Evolutionary conservation across 2,888 invertebrate genomes (phyloP).

Genomic region (Prionchulus punctatus): DNA sequence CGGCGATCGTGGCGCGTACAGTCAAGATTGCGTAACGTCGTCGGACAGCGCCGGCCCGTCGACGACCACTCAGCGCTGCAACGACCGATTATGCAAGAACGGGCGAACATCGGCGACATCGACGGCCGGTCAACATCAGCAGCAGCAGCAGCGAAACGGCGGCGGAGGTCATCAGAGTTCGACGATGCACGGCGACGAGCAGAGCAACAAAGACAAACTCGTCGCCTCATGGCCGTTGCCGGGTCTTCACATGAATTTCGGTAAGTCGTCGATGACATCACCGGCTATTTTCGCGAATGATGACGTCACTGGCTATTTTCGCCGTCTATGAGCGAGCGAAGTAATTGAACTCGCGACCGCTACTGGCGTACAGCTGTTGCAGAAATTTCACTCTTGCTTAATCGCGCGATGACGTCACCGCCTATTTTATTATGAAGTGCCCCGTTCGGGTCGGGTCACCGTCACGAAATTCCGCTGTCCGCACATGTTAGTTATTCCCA

Average conservation of each 20-base stretch:
- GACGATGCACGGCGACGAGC: not conserved
- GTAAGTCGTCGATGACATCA: not conserved
- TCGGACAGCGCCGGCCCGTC: not conserved
- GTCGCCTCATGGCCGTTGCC: slow-evolving; percentile 14
- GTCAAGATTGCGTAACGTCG: slow-evolving; percentile 11
- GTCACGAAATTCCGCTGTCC: too few relatives aligned
- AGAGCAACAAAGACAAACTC: not conserved
- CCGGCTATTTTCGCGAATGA: too few relatives aligned
- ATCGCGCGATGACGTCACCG: too few relatives aligned
- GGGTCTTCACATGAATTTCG: slow-evolving; percentile 13
- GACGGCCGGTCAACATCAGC: not conserved
- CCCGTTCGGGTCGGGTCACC: too few relatives aligned
- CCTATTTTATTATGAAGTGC: too few relatives aligned
- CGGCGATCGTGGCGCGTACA: slow-evolving; percentile 12
- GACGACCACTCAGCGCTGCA: not conserved
- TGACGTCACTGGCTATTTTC: too few relatives aligned
- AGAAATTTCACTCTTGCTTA: too few relatives aligned
- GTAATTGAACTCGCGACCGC: too few relatives aligned
- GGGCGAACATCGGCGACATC: not conserved
- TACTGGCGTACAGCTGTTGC: too few relatives aligned
- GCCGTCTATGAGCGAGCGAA: too few relatives aligned
- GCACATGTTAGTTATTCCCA: too few relatives aligned
- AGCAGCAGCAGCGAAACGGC: not conserved
- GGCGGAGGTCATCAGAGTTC: too few relatives aligned
- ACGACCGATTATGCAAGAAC: not conserved